These are phyloP conservation scores for Prorops nasuta DNA, from an alignment of 1,140 invertebrate genomes.

Conservation along the genomic window DNA sequence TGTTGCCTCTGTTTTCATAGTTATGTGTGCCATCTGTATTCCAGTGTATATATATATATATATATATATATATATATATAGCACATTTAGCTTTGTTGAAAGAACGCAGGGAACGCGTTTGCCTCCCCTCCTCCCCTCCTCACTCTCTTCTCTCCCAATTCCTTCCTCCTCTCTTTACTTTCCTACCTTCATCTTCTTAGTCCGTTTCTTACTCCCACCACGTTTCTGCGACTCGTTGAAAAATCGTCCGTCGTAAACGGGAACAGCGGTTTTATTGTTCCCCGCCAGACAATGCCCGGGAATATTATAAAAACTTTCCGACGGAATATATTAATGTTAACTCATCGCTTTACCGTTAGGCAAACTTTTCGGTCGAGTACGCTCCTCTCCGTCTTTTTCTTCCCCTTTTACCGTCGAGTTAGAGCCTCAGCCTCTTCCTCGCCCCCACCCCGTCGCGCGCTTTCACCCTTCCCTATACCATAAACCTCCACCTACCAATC, in stretches of 20 bases:
- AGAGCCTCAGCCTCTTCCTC: background rate
- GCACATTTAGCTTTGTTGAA: too few species aligned
- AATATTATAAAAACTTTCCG: conserved; percentile 58
- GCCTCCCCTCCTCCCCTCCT: too few species aligned
- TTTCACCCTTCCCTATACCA: conserved; percentile 3
- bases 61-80: too few species aligned
- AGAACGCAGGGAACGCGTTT: too few species aligned
- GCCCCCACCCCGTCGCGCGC: background rate
- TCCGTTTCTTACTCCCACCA: conserved; percentile 33
- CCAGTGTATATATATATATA: too few species aligned
- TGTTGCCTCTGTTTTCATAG: too few species aligned
- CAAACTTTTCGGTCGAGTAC: conserved; percentile 52
- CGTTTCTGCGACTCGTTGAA: conserved; percentile 52
- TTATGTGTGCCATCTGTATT: too few species aligned
- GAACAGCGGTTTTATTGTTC: conserved; percentile 56
- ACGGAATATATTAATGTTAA: conserved; percentile 59
- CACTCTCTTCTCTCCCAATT: too few species aligned
- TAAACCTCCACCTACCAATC: too few species aligned
- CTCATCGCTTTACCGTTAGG: conserved; percentile 55
- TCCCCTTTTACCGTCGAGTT: background rate
- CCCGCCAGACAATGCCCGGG: conserved; percentile 53
- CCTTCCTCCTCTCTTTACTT: conserved; percentile 3
- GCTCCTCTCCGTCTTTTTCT: conserved; percentile 16
- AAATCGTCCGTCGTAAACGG: conserved; percentile 55
- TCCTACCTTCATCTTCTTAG: conserved; percentile 2